These are phyloP conservation scores for Crotophaga sulcirostris DNA, from an alignment of 2,113 vertebrate genomes.

Conservation along the genomic window DNA sequence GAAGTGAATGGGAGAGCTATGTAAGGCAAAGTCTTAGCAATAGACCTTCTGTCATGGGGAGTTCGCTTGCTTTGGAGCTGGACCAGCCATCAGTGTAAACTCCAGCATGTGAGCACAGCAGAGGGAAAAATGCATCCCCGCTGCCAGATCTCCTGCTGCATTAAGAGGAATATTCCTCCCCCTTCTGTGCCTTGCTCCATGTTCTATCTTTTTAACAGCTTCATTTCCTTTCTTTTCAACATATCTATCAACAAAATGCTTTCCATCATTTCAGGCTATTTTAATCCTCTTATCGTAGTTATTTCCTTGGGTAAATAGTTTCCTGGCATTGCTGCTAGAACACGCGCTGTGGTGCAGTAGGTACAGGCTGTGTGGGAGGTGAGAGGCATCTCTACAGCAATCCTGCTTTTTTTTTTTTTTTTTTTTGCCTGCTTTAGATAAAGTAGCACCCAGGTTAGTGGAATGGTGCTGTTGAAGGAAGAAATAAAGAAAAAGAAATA, in stretches of 20 bases:
- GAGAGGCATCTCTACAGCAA: neutral
- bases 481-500: fast-evolving
- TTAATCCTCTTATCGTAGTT: slow-evolving; percentile 82
- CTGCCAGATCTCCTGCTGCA: neutral
- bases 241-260: slow-evolving; percentile 56
- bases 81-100: neutral
- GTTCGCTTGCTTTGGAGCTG: neutral
- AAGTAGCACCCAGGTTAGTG: neutral
- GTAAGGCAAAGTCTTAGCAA: neutral
- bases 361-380: neutral
- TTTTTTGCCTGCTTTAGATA: neutral
- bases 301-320: slow-evolving; percentile 79
- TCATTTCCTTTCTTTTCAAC: slow-evolving; percentile 75
- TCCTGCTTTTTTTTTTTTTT: neutral
- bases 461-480: neutral
- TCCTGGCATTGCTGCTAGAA: slow-evolving; percentile 72
- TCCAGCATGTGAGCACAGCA: neutral
- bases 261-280: slow-evolving; percentile 78
- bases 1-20: neutral
- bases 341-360: neutral
- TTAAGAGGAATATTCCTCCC: neutral
- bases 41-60: neutral
- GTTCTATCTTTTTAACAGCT: slow-evolving; percentile 67
- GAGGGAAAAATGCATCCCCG: neutral
- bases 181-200: neutral